Conservation (phyloP, 1,140 invertebrate genomes). For the Procambarus clarkii region DNA sequence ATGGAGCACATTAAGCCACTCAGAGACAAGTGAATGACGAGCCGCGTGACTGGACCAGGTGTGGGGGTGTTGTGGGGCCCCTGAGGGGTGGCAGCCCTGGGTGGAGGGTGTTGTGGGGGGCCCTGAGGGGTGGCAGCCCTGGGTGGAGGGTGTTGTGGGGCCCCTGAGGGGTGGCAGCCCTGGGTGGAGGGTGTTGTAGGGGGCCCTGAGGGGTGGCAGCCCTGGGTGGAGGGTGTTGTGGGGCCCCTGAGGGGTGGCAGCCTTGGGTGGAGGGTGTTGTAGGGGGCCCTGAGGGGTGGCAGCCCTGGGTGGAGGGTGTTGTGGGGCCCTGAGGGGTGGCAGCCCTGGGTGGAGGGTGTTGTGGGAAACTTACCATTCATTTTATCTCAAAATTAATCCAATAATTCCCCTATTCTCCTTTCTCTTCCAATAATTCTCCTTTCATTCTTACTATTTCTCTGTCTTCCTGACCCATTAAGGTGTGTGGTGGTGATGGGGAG, state of each 20-base stretch:
- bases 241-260: not conserved
- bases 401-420: too few relatives aligned
- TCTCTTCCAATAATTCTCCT: too few relatives aligned
- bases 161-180: not conserved
- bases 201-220: not conserved
- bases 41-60: not conserved
- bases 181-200: not conserved
- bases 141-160: not conserved
- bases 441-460: too few relatives aligned
- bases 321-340: not conserved
- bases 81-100: not conserved
- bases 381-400: too few relatives aligned
- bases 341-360: too few relatives aligned
- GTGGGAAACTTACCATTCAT: too few relatives aligned
- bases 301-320: too few relatives aligned
- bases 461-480: too few relatives aligned
- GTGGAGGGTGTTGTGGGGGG: not conserved
- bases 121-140: not conserved
- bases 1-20: conserved; percentile 1
- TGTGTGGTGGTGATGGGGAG: too few relatives aligned
- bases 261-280: not conserved
- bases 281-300: not conserved
- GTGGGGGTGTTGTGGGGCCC: not conserved
- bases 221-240: not conserved
- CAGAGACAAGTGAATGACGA: conserved; percentile 14